Evolutionary conservation across 2,797 vertebrate genomes (phyloP).

Genomic region (Chrysocyon brachyurus): DNA sequence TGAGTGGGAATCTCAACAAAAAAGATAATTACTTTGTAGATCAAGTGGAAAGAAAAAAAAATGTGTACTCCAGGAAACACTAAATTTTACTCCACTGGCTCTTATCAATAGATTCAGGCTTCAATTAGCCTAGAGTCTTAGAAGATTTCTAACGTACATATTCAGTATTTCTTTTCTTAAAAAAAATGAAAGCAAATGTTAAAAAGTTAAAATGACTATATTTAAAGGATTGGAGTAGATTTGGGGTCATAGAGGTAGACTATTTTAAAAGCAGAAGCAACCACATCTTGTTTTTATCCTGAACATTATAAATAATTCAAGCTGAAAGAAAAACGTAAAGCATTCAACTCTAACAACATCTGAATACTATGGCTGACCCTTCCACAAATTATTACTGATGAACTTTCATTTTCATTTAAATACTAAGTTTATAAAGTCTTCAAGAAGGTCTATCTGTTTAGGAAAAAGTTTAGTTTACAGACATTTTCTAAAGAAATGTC

Average conservation of each 20-base stretch:
- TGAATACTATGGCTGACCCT: neutral
- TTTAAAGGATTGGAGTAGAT: neutral
- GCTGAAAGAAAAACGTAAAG: neutral
- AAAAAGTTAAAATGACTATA: neutral
- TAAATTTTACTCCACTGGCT: neutral
- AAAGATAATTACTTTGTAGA: neutral
- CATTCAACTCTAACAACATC: neutral
- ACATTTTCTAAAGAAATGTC: slow-evolving; percentile 46
- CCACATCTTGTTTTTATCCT: neutral
- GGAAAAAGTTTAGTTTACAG: neutral
- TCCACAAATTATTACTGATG: neutral
- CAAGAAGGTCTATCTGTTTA: neutral
- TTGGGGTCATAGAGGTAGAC: neutral
- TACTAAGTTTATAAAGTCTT: neutral
- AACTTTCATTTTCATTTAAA: slow-evolving; percentile 26
- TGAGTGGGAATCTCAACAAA: neutral
- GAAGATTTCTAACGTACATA: neutral
- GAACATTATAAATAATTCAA: neutral
- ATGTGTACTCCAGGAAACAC: neutral
- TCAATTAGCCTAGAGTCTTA: neutral
- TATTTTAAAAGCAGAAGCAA: neutral
- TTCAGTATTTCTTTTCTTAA: neutral
- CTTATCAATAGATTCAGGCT: neutral
- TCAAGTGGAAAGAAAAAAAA: slow-evolving; percentile 42
- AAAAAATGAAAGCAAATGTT: neutral